Base-by-base conservation (phyloP, 2,888 invertebrate species). In the Drosophila longiperda region DNA sequence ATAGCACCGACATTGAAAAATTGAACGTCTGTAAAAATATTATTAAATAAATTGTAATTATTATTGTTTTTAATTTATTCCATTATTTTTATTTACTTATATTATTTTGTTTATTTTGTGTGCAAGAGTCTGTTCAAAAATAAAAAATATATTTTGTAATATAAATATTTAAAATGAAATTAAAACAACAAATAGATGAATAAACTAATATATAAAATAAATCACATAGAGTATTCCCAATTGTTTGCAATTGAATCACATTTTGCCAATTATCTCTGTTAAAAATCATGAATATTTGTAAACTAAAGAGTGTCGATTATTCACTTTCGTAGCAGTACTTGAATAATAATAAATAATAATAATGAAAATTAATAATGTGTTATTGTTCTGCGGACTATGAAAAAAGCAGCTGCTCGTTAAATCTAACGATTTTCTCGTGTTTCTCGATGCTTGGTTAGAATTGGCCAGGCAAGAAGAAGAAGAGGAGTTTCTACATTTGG, bases 341-440 rank as follows among this genome's bases (percentile, higher is more conserved):
- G 23, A 23, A 15, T 23, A 23, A 23, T 45, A 23, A 45, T 45
- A 20, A 12, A 15, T 1, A 20, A 20, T 15, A 20, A 23, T 23
- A 23, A 45, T 45, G 42, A 12, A 15, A 1, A 20, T 20, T 12
- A 20, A 23, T 29, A 29, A 29, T 29, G 45, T 11, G 36, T 33
- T 17, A 34, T 60, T 49, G 17, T 36, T 29, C n/a, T 50, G 58
- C n/a, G 23, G 42, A 45, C 20, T 32, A 20, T 55, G 23, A 1
- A 33, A 61, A 2, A 6, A 3, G 12, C 82, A 80, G 69, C 75
- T 80, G 77, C 48, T 75, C 75, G 45, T 80, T 66, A 80, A 74
- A 49, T 9, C 63, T 66, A 60, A 66, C 48, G 40, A 15, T 15
- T 32, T 45, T 36, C 38, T 34, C 58, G 60, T 15, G 45, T 45